Evolutionary conservation across 2,113 vertebrate genomes (phyloP), one percentile per base, ranked within the genome.

Genomic region (Rhynchopsitta pachyrhyncha): DNA sequence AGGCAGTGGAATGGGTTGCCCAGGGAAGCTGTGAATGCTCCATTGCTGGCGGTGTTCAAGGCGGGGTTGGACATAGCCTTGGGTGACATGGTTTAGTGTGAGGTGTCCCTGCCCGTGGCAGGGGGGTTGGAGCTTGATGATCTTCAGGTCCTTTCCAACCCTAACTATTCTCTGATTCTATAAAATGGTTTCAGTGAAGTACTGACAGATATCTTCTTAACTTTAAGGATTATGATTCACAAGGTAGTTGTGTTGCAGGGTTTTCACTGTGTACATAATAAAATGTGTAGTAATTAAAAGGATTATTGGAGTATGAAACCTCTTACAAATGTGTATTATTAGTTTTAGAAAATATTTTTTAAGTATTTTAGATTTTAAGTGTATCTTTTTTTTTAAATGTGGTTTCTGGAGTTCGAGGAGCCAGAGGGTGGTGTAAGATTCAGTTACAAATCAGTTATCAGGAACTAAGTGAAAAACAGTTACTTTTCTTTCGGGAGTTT

Each of bases 391-490:
- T 75, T 91, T 70, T n/a, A 22, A 11, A 24, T 39, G 77, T 81
- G 13, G 1, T 10, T 73, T 91, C 81, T 74, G 19, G 9, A 47
- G 11, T 77, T 84, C 47, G 49, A 73, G 53, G 27, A 55, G 12
- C 35, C 60, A 81, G 24, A 50, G 11, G 18, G 59, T 73, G 37
- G 46, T 64, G n/a, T 0, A 59, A 0, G 0, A 60, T 89, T 92
- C 27, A 12, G 17, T 60, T 63, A 52, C 9, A 76, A 69, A 74
- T 3, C 13, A 60, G 29, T 57, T 92, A n/a, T 50, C 6, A 13
- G n/a, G n/a, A 94, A 46, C n/a, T 17, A 42, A 83, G 33, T 47
- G 52, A 66, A 69, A 86, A 91, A 17, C 20, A 46, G 25, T 59
- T 31, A 17, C 13, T 66, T 68, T 71, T 71, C 33, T 76, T 91